These are phyloP conservation scores for Pteropus rufus DNA, from an alignment of 2,797 vertebrate species.

Conservation along the genomic window DNA sequence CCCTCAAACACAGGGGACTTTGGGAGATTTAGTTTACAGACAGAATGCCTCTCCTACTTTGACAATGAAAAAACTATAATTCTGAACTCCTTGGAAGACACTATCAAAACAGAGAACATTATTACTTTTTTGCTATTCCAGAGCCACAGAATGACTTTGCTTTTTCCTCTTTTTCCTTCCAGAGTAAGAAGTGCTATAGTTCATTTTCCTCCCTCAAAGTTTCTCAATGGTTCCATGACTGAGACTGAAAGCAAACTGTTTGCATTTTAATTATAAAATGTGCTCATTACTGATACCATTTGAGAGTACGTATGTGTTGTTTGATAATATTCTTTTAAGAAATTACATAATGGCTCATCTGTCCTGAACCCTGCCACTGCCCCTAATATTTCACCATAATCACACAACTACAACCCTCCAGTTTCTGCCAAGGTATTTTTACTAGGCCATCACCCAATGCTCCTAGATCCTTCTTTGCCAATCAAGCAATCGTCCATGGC, in stretches of 20 bases:
- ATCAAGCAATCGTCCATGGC: not conserved
- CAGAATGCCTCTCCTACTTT: not conserved
- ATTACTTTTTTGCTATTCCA: not conserved
- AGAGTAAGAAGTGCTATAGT: not conserved
- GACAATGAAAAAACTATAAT: slow-evolving; percentile 10
- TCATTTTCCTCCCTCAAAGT: not conserved
- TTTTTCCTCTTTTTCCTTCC: slow-evolving; percentile 14
- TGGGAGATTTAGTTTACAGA: not conserved
- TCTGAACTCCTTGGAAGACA: not conserved
- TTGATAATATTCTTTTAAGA: not conserved
- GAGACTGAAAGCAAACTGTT: not conserved
- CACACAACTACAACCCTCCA: not conserved
- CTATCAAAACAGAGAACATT: not conserved
- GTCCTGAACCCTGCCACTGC: not conserved
- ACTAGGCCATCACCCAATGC: not conserved
- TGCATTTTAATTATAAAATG: not conserved
- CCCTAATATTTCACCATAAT: not conserved
- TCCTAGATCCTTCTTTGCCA: not conserved
- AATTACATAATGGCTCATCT: not conserved
- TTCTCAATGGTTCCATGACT: not conserved
- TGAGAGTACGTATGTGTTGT: not conserved
- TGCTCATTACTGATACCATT: not conserved
- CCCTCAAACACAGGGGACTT: not conserved
- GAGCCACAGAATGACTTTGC: not conserved
- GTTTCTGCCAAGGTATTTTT: not conserved